These are phyloP conservation scores for Pipra filicauda DNA, from an alignment of 2,113 vertebrate genomes.

Conservation along the genomic window DNA sequence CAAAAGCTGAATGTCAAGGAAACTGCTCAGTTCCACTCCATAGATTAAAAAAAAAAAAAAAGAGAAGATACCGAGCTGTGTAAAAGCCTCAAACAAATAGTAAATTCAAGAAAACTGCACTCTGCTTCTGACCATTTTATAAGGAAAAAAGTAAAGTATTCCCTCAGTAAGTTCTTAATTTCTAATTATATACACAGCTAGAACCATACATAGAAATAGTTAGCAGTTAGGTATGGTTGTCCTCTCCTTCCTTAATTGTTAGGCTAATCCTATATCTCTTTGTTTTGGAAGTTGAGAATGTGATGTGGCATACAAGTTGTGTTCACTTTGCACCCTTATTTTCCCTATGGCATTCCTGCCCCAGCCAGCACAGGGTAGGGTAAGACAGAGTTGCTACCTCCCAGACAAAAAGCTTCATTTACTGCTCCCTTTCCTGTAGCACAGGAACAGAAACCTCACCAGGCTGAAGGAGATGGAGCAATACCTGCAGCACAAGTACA, in stretches of 20 bases:
- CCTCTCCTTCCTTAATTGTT: neutral
- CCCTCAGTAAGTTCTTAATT: neutral
- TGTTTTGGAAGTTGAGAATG: neutral
- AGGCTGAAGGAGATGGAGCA: neutral
- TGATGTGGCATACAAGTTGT: rapidly evolving
- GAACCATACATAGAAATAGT: neutral
- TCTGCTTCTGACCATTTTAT: neutral
- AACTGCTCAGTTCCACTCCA: neutral
- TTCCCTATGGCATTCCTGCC: neutral
- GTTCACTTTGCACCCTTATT: neutral
- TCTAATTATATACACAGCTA: neutral
- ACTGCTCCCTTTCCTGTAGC: neutral
- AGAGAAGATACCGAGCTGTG: rapidly evolving
- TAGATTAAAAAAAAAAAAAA: neutral
- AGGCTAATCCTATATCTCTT: neutral
- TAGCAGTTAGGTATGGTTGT: neutral
- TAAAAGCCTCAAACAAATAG: neutral
- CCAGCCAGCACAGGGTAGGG: neutral
- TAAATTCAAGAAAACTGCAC: neutral
- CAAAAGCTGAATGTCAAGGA: neutral
- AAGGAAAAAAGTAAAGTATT: neutral
- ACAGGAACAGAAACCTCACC: neutral
- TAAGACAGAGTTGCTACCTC: neutral
- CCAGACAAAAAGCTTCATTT: neutral
- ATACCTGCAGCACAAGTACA: neutral